Conservation (phyloP, 2,113 vertebrate genomes). For the Rutilus rutilus region DNA sequence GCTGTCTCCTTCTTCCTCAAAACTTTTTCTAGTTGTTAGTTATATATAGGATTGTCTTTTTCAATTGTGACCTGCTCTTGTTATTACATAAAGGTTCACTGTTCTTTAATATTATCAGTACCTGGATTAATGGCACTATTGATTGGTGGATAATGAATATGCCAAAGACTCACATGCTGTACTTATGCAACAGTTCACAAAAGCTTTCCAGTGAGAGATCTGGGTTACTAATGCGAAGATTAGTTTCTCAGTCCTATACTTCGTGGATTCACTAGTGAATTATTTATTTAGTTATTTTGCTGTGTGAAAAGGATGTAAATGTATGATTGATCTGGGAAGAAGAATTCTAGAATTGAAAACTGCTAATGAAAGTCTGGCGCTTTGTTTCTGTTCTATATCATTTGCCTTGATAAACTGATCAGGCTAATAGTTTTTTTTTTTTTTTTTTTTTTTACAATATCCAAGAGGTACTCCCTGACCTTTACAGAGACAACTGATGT, state of each 20-base stretch:
- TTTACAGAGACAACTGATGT: background rate
- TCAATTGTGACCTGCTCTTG: background rate
- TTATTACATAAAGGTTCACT: background rate
- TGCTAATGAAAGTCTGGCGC: background rate
- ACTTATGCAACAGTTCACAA: background rate
- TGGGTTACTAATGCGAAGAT: background rate
- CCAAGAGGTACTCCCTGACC: background rate
- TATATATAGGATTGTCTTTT: background rate
- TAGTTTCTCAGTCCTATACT: background rate
- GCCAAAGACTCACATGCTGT: background rate
- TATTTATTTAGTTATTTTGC: too few species aligned
- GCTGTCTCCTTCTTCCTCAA: background rate
- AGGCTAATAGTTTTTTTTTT: too few species aligned
- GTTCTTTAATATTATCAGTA: background rate
- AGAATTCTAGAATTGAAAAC: background rate
- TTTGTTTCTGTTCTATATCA: background rate
- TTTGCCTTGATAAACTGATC: background rate
- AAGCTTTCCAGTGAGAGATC: background rate
- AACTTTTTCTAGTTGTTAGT: constrained; percentile 11
- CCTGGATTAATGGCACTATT: background rate
- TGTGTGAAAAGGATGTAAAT: too few species aligned
- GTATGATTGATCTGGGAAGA: too few species aligned
- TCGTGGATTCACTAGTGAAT: background rate
- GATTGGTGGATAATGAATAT: background rate
- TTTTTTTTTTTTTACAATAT: too few species aligned